Evolutionary conservation across 30 jellyfish, hydroid and myxozoan genomes (phyloP).

Genomic region (Chrysaora quinquecirrha): DNA sequence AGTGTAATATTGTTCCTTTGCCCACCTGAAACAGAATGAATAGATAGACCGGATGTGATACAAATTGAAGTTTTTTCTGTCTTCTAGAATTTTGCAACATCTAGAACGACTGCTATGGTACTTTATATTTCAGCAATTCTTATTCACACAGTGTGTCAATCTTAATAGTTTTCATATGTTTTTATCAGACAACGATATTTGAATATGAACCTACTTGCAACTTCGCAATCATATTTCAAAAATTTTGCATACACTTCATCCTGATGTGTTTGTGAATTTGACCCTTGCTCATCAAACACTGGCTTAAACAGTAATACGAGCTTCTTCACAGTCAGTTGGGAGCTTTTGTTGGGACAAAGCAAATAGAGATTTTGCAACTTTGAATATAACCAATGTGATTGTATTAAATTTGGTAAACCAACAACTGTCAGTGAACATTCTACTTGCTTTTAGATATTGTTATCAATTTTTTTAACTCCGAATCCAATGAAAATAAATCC

Average conservation of each 20-base stretch:
- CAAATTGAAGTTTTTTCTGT: too few species aligned
- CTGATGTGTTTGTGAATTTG: conserved; percentile 23
- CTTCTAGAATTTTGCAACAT: too few species aligned
- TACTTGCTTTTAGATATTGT: too few species aligned
- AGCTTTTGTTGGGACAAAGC: conserved; percentile 15
- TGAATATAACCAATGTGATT: too few species aligned
- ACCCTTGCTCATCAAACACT: conserved; percentile 42
- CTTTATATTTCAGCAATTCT: too few species aligned
- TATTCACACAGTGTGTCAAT: too few species aligned
- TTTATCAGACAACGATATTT: background rate
- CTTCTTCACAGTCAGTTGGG: conserved; percentile 17
- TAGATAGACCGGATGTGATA: background rate
- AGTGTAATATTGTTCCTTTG: conserved; percentile 23
- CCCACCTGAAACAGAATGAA: conserved; percentile 51
- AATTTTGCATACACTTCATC: conserved; percentile 29
- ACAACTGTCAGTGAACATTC: too few species aligned
- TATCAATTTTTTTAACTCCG: too few species aligned
- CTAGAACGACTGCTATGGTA: too few species aligned
- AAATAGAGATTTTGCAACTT: too few species aligned
- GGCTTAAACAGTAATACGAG: conserved; percentile 24
- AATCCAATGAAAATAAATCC: too few species aligned
- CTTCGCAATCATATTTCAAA: conserved; percentile 51
- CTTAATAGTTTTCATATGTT: background rate
- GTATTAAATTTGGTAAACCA: too few species aligned
- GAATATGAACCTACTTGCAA: conserved; percentile 34